phyloP scores from a whole-genome alignment of 2,797 vertebrate genomes.

The Otolemur crassicaudatus region DNA sequence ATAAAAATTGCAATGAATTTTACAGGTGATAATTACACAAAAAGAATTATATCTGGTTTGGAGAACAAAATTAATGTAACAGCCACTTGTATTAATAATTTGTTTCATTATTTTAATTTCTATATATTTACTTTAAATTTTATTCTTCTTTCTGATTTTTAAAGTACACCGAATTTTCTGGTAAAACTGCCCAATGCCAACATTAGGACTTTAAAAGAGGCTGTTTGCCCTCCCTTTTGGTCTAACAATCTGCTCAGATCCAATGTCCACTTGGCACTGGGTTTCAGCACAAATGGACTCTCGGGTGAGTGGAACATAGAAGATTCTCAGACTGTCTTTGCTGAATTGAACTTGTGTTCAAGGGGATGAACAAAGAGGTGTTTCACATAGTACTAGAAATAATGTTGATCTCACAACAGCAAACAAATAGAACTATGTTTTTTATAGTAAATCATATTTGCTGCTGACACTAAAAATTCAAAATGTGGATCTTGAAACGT shows the following conservation, averaged over 20 bases:
- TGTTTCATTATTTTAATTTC: not conserved
- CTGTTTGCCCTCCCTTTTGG: accelerated
- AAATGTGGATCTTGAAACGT: not conserved
- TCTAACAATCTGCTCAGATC: accelerated
- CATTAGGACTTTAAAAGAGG: not conserved
- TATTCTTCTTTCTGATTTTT: not conserved
- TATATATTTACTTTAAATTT: not conserved
- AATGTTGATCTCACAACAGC: not conserved
- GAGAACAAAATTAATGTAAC: not conserved
- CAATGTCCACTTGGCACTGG: accelerated
- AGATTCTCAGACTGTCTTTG: not conserved
- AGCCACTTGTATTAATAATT: not conserved
- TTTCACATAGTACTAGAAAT: not conserved
- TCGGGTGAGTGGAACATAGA: accelerated
- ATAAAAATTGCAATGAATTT: not conserved
- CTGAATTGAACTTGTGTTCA: not conserved
- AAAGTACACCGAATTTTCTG: not conserved
- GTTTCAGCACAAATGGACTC: accelerated
- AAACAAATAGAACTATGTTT: not conserved
- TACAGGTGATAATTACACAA: not conserved
- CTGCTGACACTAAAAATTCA: not conserved
- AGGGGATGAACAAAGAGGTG: not conserved
- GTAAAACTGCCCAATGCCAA: not conserved
- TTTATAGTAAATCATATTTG: not conserved
- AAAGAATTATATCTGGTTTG: not conserved